Base-by-base conservation (phyloP, 2,888 invertebrate species). In the Polyommatus iphigenia region DNA sequence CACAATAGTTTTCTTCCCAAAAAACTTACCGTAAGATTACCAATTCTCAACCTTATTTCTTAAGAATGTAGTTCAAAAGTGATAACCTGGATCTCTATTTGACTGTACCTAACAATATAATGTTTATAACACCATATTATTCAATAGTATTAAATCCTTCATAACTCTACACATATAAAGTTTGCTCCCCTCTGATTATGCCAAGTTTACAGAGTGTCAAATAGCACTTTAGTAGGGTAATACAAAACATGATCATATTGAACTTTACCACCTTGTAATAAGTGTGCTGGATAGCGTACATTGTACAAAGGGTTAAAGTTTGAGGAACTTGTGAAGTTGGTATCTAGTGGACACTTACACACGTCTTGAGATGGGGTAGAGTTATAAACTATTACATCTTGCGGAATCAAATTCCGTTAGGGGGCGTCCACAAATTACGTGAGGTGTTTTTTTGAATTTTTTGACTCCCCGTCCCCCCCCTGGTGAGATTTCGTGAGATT, bases 191-290 rank as follows among this genome's bases (percentile, higher is more conserved):
- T 59, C 24, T 73, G 46, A 73, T 29, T 73, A 73, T 20, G 24
- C 73, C 24, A 73, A 73, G 46, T 73, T 73, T 73, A 73, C 36
- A 46, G 72, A 20, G 73, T 73, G 50, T 46, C 46, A 73, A 71
- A 73, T 73, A 50, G 50, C 73, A 24, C 73, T 73, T 46, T 46
- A 50, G 73, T 24, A n/a, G 10, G 7, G 50, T 72, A 77, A 77
- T 71, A 72, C 71, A 29, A 36, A 77, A 77, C 77, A 72, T 72
- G 77, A 3, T 10, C 10, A 46, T 46, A 13, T 46, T 46, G 46
- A 46, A 46, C 46, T 10, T 46, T 46, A 46, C 46, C 46, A 46
- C 46, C 46, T 46, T 46, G 46, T 10, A 10, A 13, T 46, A 46
- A 46, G 10, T 46, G 3, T 46, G 46, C 10, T 46, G 10, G 3